Evolutionary conservation across 1,140 invertebrate genomes (phyloP).

Genomic region (Ephestia elutella): DNA sequence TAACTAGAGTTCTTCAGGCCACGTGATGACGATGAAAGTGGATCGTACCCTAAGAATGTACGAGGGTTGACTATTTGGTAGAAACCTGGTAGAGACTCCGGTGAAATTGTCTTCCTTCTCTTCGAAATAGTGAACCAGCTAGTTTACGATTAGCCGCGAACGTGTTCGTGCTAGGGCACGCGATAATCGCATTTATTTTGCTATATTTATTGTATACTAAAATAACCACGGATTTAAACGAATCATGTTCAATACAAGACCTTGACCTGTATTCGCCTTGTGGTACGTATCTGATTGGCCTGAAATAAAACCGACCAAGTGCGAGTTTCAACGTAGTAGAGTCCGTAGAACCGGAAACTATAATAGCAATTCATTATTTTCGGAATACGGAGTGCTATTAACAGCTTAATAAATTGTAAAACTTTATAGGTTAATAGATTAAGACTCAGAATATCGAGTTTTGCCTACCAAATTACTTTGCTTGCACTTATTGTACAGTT

Average conservation of each 20-base stretch:
- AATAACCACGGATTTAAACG: not conserved
- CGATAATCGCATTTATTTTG: slow-evolving; percentile 21
- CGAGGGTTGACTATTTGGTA: too few species aligned
- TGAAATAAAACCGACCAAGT: slow-evolving; percentile 10
- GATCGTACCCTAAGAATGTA: too few species aligned
- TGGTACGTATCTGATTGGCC: not conserved
- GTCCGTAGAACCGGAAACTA: not conserved
- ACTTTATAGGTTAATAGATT: too few species aligned
- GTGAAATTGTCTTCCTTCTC: not conserved
- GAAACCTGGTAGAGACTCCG: too few species aligned
- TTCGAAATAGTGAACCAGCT: not conserved
- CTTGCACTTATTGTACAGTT: too few species aligned
- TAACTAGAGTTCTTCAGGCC: too few species aligned
- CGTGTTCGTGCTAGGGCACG: slow-evolving; percentile 8
- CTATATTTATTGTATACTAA: slow-evolving; percentile 4
- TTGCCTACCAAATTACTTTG: too few species aligned
- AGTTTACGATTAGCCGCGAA: not conserved
- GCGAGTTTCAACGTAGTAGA: slow-evolving; percentile 4
- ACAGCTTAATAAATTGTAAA: too few species aligned
- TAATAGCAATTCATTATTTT: too few species aligned
- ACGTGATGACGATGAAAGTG: too few species aligned
- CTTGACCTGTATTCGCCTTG: not conserved
- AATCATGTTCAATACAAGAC: not conserved
- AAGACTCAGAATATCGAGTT: too few species aligned
- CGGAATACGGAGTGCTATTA: too few species aligned